Evolutionary conservation across 2,113 vertebrate species (phyloP).

Genomic region (Thalassoma bifasciatum): DNA sequence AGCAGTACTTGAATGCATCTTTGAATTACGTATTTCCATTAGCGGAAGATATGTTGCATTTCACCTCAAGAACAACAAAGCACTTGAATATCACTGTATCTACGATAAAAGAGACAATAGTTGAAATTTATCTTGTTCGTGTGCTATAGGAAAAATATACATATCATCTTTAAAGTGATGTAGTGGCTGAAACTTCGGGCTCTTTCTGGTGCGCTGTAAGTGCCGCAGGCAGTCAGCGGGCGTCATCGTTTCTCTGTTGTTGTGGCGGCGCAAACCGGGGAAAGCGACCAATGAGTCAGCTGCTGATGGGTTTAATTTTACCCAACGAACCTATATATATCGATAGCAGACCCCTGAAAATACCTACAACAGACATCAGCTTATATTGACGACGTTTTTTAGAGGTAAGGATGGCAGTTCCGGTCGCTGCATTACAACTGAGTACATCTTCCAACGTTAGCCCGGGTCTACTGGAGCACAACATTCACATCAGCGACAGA

Average conservation of each 20-base stretch:
- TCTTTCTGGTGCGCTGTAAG: not conserved
- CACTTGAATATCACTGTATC: not conserved
- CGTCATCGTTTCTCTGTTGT: slow-evolving; percentile 68
- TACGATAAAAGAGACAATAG: not conserved
- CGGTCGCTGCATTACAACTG: slow-evolving; percentile 78
- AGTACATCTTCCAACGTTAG: slow-evolving; percentile 62
- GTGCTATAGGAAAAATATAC: not conserved
- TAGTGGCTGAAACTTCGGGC: slow-evolving; percentile 22
- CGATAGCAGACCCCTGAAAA: not conserved
- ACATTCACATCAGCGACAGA: slow-evolving; percentile 77
- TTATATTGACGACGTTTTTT: slow-evolving; percentile 1
- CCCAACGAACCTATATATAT: slow-evolving; percentile 46
- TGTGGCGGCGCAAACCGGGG: slow-evolving; percentile 73
- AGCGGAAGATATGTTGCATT: slow-evolving; percentile 50
- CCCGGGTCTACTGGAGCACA: slow-evolving; percentile 74
- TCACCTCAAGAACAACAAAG: slow-evolving; percentile 24
- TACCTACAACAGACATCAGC: slow-evolving; percentile 5
- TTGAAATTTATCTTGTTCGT: not conserved
- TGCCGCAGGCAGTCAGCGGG: slow-evolving; percentile 36
- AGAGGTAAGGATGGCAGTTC: slow-evolving; percentile 75
- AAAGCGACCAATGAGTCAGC: slow-evolving; percentile 78
- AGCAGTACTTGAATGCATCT: not conserved
- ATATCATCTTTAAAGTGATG: not conserved
- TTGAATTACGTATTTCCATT: slow-evolving; percentile 20
- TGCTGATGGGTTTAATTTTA: slow-evolving; percentile 61